phyloP scores from a whole-genome alignment of 2,888 invertebrate genomes.

The Horisme vitalbata region DNA sequence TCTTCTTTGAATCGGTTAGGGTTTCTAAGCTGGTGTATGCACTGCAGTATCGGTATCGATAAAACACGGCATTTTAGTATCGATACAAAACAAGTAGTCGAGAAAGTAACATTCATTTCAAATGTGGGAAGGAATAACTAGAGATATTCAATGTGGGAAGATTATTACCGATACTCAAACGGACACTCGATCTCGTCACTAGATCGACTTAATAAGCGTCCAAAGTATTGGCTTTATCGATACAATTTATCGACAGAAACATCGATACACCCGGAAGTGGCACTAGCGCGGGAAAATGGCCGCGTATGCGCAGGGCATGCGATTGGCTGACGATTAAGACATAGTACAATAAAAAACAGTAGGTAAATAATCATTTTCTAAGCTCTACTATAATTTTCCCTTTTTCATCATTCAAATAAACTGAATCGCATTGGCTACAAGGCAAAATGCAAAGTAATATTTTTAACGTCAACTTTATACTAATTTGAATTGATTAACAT shows the following conservation, averaged over 20 bases:
- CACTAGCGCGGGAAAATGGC: constrained; percentile 51
- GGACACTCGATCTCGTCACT: constrained; percentile 37
- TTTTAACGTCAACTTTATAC: too few species aligned
- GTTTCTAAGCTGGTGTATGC: constrained; percentile 13
- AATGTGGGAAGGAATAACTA: constrained; percentile 17
- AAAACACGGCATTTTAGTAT: constrained; percentile 18
- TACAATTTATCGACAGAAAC: constrained; percentile 41
- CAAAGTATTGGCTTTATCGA: constrained; percentile 36
- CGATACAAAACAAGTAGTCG: constrained; percentile 12
- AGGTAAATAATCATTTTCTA: too few species aligned
- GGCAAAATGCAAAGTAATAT: too few species aligned
- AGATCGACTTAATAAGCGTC: constrained; percentile 44
- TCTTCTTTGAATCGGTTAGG: constrained; percentile 19
- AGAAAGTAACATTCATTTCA: constrained; percentile 11
- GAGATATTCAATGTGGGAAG: constrained; percentile 2
- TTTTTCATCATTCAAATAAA: too few species aligned
- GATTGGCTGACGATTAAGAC: constrained; percentile 44
- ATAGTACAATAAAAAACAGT: constrained; percentile 15
- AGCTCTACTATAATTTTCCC: too few species aligned
- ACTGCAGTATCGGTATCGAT: constrained; percentile 22
- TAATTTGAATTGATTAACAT: too few species aligned
- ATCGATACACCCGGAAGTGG: constrained; percentile 40
- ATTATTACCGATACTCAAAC: constrained; percentile 27
- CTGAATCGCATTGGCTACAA: too few species aligned
- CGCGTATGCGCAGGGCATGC: constrained; percentile 35